Base-by-base conservation (phyloP, 1,140 invertebrate genomes). In the Aphaenogaster floridana region DNA sequence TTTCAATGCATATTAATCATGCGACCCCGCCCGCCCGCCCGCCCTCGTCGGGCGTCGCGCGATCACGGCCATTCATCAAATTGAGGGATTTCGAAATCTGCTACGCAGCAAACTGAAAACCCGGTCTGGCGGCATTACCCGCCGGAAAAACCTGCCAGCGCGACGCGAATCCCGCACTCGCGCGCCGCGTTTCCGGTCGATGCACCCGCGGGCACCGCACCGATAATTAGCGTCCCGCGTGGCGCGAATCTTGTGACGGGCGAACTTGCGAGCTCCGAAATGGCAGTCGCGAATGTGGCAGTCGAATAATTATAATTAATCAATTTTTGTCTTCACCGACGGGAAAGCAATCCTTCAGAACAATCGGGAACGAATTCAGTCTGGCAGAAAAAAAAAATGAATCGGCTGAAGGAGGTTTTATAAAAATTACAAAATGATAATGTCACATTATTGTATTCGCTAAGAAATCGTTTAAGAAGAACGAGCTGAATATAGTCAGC, bases 1-100 rank as follows among this genome's bases (percentile, higher is more conserved):
- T 91, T 89, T 93, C 91, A 88, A 92, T 92, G 92, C 90, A 93
- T 93, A 93, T 93, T 93, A 93, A 93, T 93, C 92, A 93, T 87
- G 76, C 54, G 36, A 45, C 59, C 36, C 2, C 61, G 72, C 68
- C 39, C 21, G 2, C 36, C 9, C 28, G 34, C 28, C n/a, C 42
- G 57, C 54, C 28, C 8, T n/a, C 59, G 76, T 63, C 59, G 59
- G 81, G 81, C 74, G 84, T 79, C 88, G 81, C 78, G 88, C 88
- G 83, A 86, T 83, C 84, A 77, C 84, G 86, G 84, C 87, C 91
- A 93, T 93, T 93, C 92, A 92, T 93, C 92, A 92, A 92, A 90
- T 87, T 92, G 78, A 80, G 87, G 90, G 90, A 92, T 92, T 87
- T 87, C 77, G 86, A 92, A 92, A 92, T 92, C 90, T 91, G 89